Evolutionary conservation across 2,888 invertebrate genomes (phyloP).

Genomic region (Drosophila paranaensis): DNA sequence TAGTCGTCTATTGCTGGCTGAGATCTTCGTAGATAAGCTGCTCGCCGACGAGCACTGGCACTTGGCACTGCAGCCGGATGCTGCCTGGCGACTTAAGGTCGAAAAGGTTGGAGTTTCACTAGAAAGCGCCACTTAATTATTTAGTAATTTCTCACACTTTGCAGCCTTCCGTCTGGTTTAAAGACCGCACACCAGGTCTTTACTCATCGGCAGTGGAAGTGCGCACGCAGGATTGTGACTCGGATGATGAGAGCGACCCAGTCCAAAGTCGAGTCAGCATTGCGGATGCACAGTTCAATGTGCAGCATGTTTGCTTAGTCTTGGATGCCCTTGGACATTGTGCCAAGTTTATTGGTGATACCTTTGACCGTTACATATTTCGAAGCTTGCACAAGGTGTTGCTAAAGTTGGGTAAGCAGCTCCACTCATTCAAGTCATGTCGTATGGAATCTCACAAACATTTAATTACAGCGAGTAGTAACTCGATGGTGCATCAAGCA

Average conservation of each 20-base stretch:
- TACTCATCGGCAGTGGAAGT: conserved; percentile 84
- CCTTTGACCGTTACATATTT: conserved; percentile 88
- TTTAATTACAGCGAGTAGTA: conserved; percentile 87
- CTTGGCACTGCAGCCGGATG: conserved; percentile 80
- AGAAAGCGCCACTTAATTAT: not conserved
- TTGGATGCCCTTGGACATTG: conserved; percentile 89
- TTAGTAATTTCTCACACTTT: not conserved
- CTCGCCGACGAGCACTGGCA: conserved; percentile 82
- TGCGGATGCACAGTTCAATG: conserved; percentile 87
- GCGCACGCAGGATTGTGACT: conserved; percentile 80
- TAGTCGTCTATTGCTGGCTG: conserved; percentile 59
- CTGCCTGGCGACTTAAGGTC: conserved; percentile 67
- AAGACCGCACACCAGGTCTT: conserved; percentile 83
- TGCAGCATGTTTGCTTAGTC: conserved; percentile 88
- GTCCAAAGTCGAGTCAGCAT: conserved; percentile 70
- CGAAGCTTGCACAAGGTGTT: conserved; percentile 89
- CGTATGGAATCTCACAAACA: not conserved
- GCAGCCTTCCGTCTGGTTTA: conserved; percentile 81
- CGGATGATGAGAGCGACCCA: conserved; percentile 78
- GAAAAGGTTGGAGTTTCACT: conserved; percentile 60
- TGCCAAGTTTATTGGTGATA: conserved; percentile 86
- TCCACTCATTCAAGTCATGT: no score
- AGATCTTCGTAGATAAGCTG: conserved; percentile 77
- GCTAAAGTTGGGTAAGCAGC: conserved; percentile 88
- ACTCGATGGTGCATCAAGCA: conserved; percentile 87